Conservation (phyloP, 2,113 vertebrate species). For the Hirundichthys speculiger region DNA sequence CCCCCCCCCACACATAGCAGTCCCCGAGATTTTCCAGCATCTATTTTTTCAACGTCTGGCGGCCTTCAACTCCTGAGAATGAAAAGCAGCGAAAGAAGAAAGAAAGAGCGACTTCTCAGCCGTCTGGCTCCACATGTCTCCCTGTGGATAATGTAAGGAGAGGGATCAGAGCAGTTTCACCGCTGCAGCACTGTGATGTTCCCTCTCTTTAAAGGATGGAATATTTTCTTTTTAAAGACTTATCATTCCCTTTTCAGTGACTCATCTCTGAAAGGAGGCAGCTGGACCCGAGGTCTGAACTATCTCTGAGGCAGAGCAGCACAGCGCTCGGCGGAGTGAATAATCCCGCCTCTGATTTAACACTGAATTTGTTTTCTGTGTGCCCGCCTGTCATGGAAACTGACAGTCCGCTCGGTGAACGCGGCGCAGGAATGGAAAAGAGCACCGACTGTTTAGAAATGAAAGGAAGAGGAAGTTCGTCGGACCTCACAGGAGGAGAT, state of each 20-base stretch:
- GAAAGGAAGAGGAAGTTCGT: slow-evolving; percentile 61
- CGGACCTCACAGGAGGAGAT: slow-evolving; percentile 63
- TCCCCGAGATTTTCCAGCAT: slow-evolving; percentile 16
- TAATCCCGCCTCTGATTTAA: slow-evolving; percentile 66
- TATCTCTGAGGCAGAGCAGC: slow-evolving; percentile 44
- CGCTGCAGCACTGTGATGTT: slow-evolving; percentile 24
- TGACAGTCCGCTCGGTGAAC: slow-evolving; percentile 53
- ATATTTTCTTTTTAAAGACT: slow-evolving; percentile 40
- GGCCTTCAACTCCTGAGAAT: slow-evolving; percentile 37
- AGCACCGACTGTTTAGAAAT: slow-evolving; percentile 52
- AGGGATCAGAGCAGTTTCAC: slow-evolving; percentile 33
- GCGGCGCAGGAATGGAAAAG: slow-evolving; percentile 69
- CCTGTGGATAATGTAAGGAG: slow-evolving; percentile 37
- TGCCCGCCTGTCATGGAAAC: slow-evolving; percentile 57
- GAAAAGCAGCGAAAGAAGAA: slow-evolving; percentile 45
- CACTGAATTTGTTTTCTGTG: slow-evolving; percentile 46
- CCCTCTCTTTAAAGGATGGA: slow-evolving; percentile 37
- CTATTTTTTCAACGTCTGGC: slow-evolving; percentile 25
- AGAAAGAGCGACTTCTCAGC: slow-evolving; percentile 22
- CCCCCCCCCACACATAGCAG: slow-evolving; percentile 17
- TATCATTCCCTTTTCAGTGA: slow-evolving; percentile 49
- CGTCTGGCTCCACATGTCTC: too few species aligned
- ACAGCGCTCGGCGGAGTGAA: slow-evolving; percentile 45
- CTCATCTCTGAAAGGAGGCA: slow-evolving; percentile 49
- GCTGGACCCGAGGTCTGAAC: slow-evolving; percentile 34